These are phyloP conservation scores for Cheumatopsyche charites DNA, from an alignment of 1,140 invertebrate genomes.

Conservation along the genomic window DNA sequence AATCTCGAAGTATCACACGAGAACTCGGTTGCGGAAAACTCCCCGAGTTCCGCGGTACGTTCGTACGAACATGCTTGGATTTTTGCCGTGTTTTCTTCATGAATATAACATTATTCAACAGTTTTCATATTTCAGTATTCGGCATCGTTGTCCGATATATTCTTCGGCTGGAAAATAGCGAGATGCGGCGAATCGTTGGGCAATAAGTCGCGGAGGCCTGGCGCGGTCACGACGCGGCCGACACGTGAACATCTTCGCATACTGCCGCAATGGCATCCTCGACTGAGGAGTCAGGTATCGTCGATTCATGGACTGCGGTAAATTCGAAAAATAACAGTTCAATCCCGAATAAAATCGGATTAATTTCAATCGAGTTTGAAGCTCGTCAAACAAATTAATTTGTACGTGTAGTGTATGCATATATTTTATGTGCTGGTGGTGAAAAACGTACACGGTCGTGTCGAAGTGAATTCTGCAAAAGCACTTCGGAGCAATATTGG, in stretches of 20 bases:
- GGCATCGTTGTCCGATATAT: conserved; percentile 14
- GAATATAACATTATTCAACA: too few species aligned
- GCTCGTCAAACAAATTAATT: conserved; percentile 2
- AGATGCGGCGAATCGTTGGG: conserved; percentile 10
- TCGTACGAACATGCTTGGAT: too few species aligned
- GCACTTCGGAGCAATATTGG: not conserved
- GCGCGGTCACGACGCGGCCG: conserved; percentile 31
- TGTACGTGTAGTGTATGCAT: not conserved
- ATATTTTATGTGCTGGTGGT: too few species aligned
- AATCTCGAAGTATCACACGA: too few species aligned
- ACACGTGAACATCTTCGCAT: conserved; percentile 36
- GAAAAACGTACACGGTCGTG: conserved; percentile 9
- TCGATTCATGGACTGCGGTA: too few species aligned
- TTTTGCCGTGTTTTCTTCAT: too few species aligned
- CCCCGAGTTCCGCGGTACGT: too few species aligned
- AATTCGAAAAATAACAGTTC: too few species aligned
- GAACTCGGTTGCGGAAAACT: too few species aligned
- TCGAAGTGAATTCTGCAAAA: conserved; percentile 22
- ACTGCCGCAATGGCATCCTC: conserved; percentile 8
- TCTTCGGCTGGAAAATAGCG: not conserved
- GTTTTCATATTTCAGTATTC: too few species aligned
- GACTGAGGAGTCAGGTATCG: not conserved
- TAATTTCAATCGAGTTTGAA: too few species aligned
- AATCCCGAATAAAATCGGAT: too few species aligned
- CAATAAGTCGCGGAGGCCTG: conserved; percentile 28